Base-by-base conservation (phyloP, 2,888 invertebrate genomes). In the Argyra leucocephala region DNA sequence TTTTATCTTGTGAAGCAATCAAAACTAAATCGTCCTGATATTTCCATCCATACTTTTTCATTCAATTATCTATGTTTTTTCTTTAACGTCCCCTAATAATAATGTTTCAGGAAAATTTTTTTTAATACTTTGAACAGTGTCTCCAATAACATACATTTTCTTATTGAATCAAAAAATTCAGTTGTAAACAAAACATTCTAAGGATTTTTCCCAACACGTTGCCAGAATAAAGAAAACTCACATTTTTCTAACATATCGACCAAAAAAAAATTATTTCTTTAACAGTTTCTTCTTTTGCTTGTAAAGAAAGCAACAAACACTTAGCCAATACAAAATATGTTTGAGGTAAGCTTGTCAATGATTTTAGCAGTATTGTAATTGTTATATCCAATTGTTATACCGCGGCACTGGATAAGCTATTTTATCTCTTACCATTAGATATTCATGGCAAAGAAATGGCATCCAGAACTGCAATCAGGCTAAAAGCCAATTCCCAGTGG, bases 281-380 rank as follows among this genome's bases (percentile, higher is more conserved):
- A 66, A 97, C 89, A n/a, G 90, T 89, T 70, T 90, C 88, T 75
- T 93, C 90, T 73, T 88, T 83, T 10, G 26, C 76, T 89, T 93
- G 81, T 63, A 84, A 84, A 66, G 93, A 91, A 70, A 92, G 89
- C 67, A 99, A 83, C 65, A 99, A 85, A 78, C 96, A 98, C 81
- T 99, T 99, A 82, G 98, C 99, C 70, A 99, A 83, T 62, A 96
- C 94, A 76, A 98, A 97, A 80, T 99, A 99, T 10, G 97, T 93
- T 75, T 97, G 95, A 0, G 99, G 99, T 72, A 98, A 86, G 80
- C 96, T 97, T 12, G 98, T 97, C 59, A 99, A 82, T 2, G 97
- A 95, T 78, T 99, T 99, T 71, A 99, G 78, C 61, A 99, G 82
- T 73, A 99, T 96, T 74, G 91, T 89, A 70, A 90, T 88, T 2